Evolutionary conservation across 2,797 vertebrate species (phyloP).

Genomic region (Lepilemur ruficaudatus): DNA sequence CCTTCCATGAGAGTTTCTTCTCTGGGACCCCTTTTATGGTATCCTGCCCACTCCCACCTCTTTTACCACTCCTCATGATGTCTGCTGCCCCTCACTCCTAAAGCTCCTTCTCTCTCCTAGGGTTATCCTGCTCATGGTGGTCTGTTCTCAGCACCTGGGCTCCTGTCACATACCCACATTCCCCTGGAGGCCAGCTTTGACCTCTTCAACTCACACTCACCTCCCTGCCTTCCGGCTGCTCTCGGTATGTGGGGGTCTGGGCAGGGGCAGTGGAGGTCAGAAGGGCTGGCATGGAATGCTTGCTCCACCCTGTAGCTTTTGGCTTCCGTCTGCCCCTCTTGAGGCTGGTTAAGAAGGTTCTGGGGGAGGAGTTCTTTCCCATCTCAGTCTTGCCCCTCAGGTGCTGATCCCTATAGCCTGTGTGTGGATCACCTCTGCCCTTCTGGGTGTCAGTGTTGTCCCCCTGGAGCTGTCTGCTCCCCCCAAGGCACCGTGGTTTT

Average conservation of each 20-base stretch:
- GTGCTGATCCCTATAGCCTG: conserved; percentile 85
- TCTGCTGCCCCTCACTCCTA: not conserved
- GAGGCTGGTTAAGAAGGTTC: not conserved
- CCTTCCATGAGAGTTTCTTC: not conserved
- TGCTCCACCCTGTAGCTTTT: not conserved
- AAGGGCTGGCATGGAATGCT: not conserved
- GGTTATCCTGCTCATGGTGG: conserved; percentile 84
- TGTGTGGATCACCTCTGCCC: conserved; percentile 84
- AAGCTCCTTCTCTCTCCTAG: conserved; percentile 78
- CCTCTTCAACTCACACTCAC: not conserved
- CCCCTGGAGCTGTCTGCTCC: conserved; percentile 66
- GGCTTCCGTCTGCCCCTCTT: not conserved
- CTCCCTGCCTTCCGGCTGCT: conserved; percentile 82
- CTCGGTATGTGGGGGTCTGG: conserved; percentile 82
- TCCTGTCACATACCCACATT: conserved; percentile 81
- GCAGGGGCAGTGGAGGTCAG: not conserved
- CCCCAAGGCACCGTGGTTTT: conserved; percentile 83
- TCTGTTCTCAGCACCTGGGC: conserved; percentile 88
- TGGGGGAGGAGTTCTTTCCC: not conserved
- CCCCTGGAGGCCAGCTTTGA: conserved; percentile 23
- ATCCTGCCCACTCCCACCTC: not conserved
- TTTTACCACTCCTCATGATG: not conserved
- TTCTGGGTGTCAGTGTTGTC: conserved; percentile 74
- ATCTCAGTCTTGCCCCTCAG: conserved; percentile 74
- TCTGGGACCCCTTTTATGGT: not conserved